Conservation (phyloP, 2,113 vertebrate genomes). For the Cacatua alba region DNA sequence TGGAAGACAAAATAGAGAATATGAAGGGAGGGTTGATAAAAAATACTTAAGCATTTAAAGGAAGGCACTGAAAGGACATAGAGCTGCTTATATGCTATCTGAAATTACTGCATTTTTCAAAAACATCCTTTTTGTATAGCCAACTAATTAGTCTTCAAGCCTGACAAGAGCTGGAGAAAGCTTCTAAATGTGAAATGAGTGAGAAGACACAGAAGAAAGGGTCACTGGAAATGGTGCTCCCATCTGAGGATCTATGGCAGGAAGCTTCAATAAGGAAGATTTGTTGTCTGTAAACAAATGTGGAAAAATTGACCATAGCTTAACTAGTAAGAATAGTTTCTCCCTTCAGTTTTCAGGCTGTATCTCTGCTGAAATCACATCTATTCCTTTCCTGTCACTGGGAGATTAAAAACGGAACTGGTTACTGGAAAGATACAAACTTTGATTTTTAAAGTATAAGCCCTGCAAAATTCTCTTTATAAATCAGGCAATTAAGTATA, state of each 20-base stretch:
- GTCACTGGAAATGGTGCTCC: background rate
- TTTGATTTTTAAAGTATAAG: background rate
- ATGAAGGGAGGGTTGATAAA: background rate
- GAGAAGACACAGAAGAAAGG: background rate
- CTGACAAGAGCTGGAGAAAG: background rate
- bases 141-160: background rate
- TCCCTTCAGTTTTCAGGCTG: background rate
- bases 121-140: background rate
- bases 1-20: slow-evolving; percentile 8
- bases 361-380: background rate
- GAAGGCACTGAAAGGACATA: background rate
- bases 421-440: background rate
- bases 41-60: background rate
- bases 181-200: background rate
- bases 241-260: background rate
- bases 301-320: background rate
- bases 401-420: background rate
- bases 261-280: background rate
- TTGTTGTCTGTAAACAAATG: background rate
- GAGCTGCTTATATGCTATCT: background rate
- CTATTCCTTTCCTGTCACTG: background rate
- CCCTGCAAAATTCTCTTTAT: background rate
- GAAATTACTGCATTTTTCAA: background rate
- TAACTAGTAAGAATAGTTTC: background rate
- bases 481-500: background rate